phyloP scores from a whole-genome alignment of 2,888 invertebrate genomes.

The Macrophya annulata region DNA sequence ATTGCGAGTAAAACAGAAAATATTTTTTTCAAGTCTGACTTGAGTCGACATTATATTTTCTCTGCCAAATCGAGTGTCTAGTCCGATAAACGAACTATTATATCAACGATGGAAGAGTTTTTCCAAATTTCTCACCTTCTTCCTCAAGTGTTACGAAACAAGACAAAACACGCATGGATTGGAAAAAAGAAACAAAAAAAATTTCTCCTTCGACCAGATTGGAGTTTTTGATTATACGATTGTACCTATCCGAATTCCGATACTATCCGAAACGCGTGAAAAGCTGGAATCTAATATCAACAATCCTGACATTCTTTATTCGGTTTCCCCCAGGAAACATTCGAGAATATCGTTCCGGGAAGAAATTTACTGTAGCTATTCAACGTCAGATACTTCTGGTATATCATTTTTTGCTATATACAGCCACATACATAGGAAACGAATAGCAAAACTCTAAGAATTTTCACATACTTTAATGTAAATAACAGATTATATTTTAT shows the following conservation, averaged over 20 bases:
- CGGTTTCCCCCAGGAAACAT: not conserved
- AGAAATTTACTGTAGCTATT: not conserved
- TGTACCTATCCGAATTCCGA: not conserved
- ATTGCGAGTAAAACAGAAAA: not conserved
- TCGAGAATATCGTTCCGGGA: not conserved
- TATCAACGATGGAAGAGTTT: no score
- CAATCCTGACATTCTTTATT: not conserved
- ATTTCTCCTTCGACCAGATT: no score
- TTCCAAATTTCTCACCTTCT: no score
- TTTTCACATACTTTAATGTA: not conserved
- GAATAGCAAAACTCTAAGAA: not conserved
- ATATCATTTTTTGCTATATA: not conserved
- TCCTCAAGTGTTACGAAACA: no score
- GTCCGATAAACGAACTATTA: not conserved
- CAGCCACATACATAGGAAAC: not conserved
- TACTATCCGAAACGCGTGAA: not conserved
- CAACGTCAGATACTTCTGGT: not conserved
- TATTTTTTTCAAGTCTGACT: not conserved
- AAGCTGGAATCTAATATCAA: not conserved
- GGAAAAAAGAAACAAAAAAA: no score
- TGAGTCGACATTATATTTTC: not conserved
- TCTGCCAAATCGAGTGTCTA: not conserved
- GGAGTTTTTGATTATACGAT: not conserved
- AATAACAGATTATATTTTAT: not conserved
- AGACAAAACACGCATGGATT: no score